Conservation (phyloP, 2,113 vertebrate species). For the Chionis minor region DNA sequence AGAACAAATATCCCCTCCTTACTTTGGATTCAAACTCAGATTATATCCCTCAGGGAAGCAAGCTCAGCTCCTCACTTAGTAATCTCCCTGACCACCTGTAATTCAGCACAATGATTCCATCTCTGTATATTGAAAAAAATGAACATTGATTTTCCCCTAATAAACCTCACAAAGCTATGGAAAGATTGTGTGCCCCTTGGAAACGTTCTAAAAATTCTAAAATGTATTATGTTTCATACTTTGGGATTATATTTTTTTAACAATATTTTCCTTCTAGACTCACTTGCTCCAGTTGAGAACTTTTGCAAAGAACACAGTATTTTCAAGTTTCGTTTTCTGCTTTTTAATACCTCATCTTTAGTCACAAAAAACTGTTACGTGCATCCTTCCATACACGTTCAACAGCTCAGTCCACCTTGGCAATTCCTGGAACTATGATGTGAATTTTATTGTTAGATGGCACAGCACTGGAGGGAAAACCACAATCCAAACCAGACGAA, state of each 20-base stretch:
- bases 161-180: background rate
- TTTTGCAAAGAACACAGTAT: background rate
- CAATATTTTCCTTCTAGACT: background rate
- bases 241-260: background rate
- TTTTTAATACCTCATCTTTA: background rate
- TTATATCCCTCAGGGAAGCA: background rate
- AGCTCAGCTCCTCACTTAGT: background rate
- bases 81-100: background rate
- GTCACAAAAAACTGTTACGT: accelerated
- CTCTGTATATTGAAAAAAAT: background rate
- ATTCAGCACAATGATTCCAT: background rate
- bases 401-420: background rate
- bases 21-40: background rate
- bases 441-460: background rate
- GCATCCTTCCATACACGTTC: background rate
- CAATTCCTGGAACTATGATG: background rate
- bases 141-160: background rate
- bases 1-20: background rate
- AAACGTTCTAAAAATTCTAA: background rate
- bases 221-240: background rate
- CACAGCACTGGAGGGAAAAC: background rate
- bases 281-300: background rate
- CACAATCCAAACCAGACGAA: background rate
- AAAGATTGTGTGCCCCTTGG: background rate
- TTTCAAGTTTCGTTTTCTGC: background rate